Evolutionary conservation across 2,113 vertebrate genomes (phyloP).

Genomic region (Nycticorax nycticorax): DNA sequence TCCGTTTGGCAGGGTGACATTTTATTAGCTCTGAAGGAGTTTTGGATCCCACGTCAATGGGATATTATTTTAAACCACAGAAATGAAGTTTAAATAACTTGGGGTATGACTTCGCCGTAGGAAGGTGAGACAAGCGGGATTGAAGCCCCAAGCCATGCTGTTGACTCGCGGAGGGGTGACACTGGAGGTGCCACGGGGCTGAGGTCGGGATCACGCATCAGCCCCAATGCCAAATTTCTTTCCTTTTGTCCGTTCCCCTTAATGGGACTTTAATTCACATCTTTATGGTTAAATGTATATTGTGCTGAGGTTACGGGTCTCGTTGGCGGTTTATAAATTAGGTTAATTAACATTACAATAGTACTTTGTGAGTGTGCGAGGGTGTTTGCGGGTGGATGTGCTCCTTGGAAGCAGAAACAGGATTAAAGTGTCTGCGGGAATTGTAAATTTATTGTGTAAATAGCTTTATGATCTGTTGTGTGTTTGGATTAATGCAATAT

Average conservation of each 20-base stretch:
- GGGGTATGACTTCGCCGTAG: constrained; percentile 42
- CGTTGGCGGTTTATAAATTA: constrained; percentile 72
- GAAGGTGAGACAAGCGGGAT: neutral
- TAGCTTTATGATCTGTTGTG: constrained; percentile 69
- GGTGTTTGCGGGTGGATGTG: neutral
- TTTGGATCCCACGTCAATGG: constrained; percentile 68
- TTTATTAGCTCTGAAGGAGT: constrained; percentile 75
- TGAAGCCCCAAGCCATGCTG: neutral
- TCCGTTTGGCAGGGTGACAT: constrained; percentile 71
- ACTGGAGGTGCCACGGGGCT: neutral
- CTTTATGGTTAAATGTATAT: constrained; percentile 55
- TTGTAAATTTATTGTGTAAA: constrained; percentile 74
- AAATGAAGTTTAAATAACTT: constrained; percentile 72
- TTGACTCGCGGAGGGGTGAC: neutral
- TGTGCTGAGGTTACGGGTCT: constrained; percentile 48
- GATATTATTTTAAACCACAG: constrained; percentile 71
- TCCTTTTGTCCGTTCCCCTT: constrained; percentile 9
- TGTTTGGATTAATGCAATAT: constrained; percentile 75
- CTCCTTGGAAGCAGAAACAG: constrained; percentile 58
- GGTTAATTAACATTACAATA: constrained; percentile 66
- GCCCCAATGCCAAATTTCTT: neutral
- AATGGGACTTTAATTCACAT: constrained; percentile 45
- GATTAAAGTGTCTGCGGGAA: constrained; percentile 71
- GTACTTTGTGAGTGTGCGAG: neutral
- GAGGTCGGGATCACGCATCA: accelerated